Evolutionary conservation across 1,140 invertebrate genomes (phyloP), one percentile per base, ranked within the genome.

Genomic region (Drosophila orosa): DNA sequence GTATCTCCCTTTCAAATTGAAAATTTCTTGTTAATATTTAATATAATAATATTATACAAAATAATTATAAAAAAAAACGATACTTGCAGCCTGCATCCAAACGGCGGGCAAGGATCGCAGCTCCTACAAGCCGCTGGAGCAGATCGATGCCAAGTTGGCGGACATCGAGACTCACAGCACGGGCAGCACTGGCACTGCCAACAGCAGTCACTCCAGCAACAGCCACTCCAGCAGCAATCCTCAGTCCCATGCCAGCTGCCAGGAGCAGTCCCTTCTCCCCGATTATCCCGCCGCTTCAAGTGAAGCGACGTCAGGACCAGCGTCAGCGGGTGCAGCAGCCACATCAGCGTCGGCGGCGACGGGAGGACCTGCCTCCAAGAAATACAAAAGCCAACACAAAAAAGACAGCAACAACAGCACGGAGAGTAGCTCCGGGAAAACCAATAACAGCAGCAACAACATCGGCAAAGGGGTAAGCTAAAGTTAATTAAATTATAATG

Each of bases 61-160:
- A 3, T 10, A 24, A 3, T n/a, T 2, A 33, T 10, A 37, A 6
- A 22, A 8, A 35, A 6, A 22, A 54, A 22, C 12, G 0, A 52
- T 13, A 8, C 8, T 50, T 67, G 35, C 79, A 94, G 93, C 93
- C 54, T 94, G 93, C 74, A 91, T 94, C 45, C 93, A 93, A 78
- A 93, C 92, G 48, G 93, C 93, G 17, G 93, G 93, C 15, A 93
- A 93, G 84, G 93, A 93, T 89, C 90, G 93, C 63, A 91, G 90
- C 74, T 93, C 92, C 5, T 94, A 93, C 73, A 93, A 93, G 47
- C 93, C 93, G 44, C 78, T 93, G 60, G 92, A 92, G 48, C 93
- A 93, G 78, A 92, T 93, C 52, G 93, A 91, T 58, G 74, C 78
- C 44, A 91, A 90, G 63, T 66, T 90, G 55, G 71, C 83, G 29